phyloP scores from a whole-genome alignment of 2,888 invertebrate genomes.

The Laspeyria flexula region DNA sequence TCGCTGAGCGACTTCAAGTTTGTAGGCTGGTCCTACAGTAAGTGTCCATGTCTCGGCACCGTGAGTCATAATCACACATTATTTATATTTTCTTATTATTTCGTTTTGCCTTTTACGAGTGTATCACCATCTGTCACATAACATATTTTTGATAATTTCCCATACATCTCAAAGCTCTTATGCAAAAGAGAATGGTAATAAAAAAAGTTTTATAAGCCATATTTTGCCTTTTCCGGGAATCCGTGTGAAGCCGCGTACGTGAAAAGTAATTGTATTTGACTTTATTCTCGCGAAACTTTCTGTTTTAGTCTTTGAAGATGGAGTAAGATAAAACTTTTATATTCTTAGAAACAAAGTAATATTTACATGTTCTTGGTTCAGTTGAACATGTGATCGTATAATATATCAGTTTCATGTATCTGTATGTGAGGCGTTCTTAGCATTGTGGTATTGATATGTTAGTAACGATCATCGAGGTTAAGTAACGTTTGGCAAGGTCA shows the following conservation, averaged over 20 bases:
- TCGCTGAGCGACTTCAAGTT: too few species aligned
- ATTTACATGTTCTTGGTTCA: background rate
- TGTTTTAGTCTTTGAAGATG: slow-evolving; percentile 11
- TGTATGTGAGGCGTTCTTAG: too few species aligned
- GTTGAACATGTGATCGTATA: background rate
- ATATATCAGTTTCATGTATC: background rate
- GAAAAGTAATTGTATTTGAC: slow-evolving; percentile 14
- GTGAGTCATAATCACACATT: too few species aligned
- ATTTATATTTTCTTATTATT: too few species aligned
- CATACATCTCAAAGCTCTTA: background rate
- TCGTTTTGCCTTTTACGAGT: too few species aligned
- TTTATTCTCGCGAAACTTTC: slow-evolving; percentile 9
- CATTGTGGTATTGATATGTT: too few species aligned
- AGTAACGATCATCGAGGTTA: too few species aligned
- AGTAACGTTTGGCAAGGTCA: too few species aligned
- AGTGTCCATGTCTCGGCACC: too few species aligned
- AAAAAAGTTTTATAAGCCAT: slow-evolving; percentile 12
- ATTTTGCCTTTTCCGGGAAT: slow-evolving; percentile 5
- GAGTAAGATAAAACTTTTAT: slow-evolving; percentile 8
- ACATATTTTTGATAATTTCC: too few species aligned
- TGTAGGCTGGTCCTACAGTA: too few species aligned
- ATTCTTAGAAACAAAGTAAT: slow-evolving; percentile 9
- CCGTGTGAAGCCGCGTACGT: slow-evolving; percentile 6
- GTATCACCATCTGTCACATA: too few species aligned
- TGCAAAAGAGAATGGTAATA: slow-evolving; percentile 8